Conservation (phyloP, 2,113 vertebrate species). For the Thomomys bottae region DNA sequence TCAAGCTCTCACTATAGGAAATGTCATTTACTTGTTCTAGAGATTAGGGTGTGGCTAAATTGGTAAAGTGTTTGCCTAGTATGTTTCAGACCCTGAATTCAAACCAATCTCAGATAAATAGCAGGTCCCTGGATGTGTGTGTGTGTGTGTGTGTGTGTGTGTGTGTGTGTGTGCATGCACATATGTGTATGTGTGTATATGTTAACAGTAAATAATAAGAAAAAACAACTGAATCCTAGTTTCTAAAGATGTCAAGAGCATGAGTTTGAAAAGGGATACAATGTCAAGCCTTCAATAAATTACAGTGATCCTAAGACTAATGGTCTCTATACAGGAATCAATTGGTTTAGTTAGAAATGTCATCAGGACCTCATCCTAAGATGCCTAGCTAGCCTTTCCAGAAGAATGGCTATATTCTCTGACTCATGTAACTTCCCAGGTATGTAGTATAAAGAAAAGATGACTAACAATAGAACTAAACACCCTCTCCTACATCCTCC, state of each 20-base stretch:
- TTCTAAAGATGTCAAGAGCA: conserved; percentile 10
- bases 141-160: no score
- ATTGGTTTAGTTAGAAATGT: neutral
- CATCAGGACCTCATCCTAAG: neutral
- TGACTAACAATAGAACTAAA: neutral
- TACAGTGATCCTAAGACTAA: neutral
- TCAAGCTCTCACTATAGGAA: conserved; percentile 28
- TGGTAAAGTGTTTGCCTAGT: no score
- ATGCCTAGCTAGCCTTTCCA: neutral
- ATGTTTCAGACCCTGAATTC: no score
- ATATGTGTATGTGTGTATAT: no score
- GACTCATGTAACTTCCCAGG: neutral
- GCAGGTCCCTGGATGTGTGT: no score
- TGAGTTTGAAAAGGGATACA: conserved; percentile 9
- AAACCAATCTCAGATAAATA: no score
- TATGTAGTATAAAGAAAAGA: neutral
- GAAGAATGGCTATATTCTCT: neutral
- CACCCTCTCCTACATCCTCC: neutral
- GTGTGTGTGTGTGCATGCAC: no score
- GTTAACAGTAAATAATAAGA: neutral
- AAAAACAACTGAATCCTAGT: neutral
- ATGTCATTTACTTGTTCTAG: no score
- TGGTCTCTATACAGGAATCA: conserved; percentile 7
- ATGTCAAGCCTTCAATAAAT: neutral
- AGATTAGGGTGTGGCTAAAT: no score